These are phyloP conservation scores for Corythornis leucogaster DNA, from an alignment of 2,797 vertebrate species.

Conservation along the genomic window DNA sequence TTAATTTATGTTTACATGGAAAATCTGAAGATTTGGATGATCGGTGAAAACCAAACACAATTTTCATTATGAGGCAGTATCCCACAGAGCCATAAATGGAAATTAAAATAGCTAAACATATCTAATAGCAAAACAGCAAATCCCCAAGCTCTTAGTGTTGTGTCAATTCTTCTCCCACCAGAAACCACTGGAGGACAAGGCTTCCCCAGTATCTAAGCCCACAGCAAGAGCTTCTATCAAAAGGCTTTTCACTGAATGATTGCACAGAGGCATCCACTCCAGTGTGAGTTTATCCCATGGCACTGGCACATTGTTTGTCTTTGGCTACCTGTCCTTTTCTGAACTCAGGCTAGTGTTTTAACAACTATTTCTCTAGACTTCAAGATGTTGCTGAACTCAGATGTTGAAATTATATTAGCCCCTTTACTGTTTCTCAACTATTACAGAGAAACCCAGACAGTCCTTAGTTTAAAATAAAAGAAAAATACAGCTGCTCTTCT, in stretches of 20 bases:
- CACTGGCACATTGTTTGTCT: fast-evolving
- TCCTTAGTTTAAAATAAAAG: neutral
- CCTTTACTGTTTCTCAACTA: neutral
- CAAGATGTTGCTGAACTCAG: neutral
- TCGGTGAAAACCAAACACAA: neutral
- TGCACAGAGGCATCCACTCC: neutral
- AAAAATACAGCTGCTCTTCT: neutral
- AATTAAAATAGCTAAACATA: neutral
- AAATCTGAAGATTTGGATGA: slow-evolving; percentile 21
- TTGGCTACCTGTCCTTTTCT: neutral
- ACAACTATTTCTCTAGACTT: neutral
- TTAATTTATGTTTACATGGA: slow-evolving; percentile 36
- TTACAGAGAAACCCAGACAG: neutral
- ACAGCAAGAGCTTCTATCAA: neutral
- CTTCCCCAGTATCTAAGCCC: neutral
- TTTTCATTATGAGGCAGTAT: neutral
- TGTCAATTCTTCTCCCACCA: neutral
- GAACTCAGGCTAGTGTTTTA: neutral
- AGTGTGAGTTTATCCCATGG: neutral
- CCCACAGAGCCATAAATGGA: neutral
- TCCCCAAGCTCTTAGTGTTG: neutral
- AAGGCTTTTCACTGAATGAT: neutral
- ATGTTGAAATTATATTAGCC: neutral
- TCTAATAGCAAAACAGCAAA: neutral
- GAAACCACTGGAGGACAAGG: neutral